Evolutionary conservation across 2,888 invertebrate genomes (phyloP), one percentile per base, ranked within the genome.

Genomic region (Oxystoma pomonae): DNA sequence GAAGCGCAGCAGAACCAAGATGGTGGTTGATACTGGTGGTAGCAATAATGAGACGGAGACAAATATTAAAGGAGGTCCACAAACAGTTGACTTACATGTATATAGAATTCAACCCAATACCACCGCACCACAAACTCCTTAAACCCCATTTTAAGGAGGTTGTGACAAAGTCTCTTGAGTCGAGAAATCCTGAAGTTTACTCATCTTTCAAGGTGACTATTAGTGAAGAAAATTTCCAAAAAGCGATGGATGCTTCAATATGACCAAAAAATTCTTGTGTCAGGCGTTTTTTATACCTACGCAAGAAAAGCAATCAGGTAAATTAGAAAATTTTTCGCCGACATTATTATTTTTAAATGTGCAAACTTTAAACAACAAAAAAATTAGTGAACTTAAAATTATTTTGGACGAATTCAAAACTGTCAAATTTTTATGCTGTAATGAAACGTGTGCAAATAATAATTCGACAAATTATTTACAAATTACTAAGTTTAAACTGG

Each of bases 141-240:
- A 35, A 35, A 35, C 35, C 35, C 3, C 12, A 7, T 7, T 35
- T 35, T 35, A 7, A 3, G 35, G 35, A 35, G 12, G 35, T 35
- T 35, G 12, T 35, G 5, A 35, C 35, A 35, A 12, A 35, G 12
- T 7, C 3, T 7, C 35, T 35, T 35, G 35, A 35, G 35, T 57
- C 20, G 22, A 57, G 22, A 57, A 22, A 20, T 57, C 20, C 19
- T 1, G 9, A 19, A 1, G 16, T 22, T 2, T 57, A 57, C 20
- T 19, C 57, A 5, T 57, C 57, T 5, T 57, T 57, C 20, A 57
- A 57, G 17, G 57, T 57, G 20, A 20, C 57, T 3, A 57, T 57
- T n/a, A 3, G 12, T 20, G 20, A 57, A 20, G 2, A 57, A 20
- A 16, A 57, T 21, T 57, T 57, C n/a, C 19, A 57, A 12, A 16